These are phyloP conservation scores for Mythimna loreyi DNA, from an alignment of 2,888 invertebrate species.

Conservation along the genomic window DNA sequence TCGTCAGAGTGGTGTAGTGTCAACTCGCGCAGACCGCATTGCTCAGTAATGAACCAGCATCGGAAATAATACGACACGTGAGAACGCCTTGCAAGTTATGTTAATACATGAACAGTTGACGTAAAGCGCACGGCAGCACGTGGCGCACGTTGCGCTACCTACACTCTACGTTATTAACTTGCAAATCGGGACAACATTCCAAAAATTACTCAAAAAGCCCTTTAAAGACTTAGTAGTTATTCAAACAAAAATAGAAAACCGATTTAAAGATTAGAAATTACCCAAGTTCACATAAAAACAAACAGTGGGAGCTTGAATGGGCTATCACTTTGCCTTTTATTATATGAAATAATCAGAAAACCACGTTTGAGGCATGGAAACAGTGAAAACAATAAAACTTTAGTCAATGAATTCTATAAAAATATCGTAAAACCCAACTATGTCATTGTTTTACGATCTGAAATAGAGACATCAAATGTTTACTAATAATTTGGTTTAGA, in stretches of 20 bases:
- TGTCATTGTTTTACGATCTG: constrained; percentile 60
- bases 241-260: constrained; percentile 22
- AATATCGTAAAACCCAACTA: constrained; percentile 56
- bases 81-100: constrained; percentile 55
- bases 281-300: constrained; percentile 38
- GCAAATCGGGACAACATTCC: constrained; percentile 32
- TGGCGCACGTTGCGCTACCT: constrained; percentile 51
- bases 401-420: constrained; percentile 57
- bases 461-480: constrained; percentile 54
- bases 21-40: constrained; percentile 67
- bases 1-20: constrained; percentile 72
- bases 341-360: constrained; percentile 49
- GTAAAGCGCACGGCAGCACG: constrained; percentile 56
- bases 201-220: constrained; percentile 31
- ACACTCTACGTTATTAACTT: constrained; percentile 32
- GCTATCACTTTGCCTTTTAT: constrained; percentile 49
- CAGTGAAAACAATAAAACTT: constrained; percentile 50
- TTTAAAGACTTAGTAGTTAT: constrained; percentile 14
- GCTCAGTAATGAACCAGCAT: constrained; percentile 69
- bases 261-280: constrained; percentile 36
- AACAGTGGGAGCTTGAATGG: constrained; percentile 56
- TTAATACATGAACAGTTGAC: constrained; percentile 59
- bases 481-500: constrained; percentile 42
- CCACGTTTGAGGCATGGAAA: constrained; percentile 31
- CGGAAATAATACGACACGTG: constrained; percentile 66